Evolutionary conservation across 2,113 vertebrate genomes (phyloP).

Genomic region (Eulemur macaco): DNA sequence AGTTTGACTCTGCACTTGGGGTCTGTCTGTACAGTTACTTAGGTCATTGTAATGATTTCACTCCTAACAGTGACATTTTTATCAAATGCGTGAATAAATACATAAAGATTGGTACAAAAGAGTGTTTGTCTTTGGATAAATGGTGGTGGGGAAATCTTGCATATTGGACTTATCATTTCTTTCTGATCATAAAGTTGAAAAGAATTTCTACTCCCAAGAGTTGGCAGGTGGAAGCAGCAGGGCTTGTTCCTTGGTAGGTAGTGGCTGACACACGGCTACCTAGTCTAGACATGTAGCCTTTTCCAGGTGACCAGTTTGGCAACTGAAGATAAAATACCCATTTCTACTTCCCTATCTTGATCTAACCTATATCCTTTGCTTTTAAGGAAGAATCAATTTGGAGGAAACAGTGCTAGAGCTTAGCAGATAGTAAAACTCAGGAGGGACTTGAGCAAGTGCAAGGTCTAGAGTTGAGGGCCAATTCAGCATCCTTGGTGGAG

Average conservation of each 20-base stretch:
- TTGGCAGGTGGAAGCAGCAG: background rate
- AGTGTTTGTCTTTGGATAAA: slow-evolving; percentile 1
- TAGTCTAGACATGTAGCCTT: background rate
- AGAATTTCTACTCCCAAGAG: background rate
- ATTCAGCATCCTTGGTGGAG: background rate
- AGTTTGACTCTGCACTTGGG: slow-evolving; percentile 12
- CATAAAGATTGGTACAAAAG: slow-evolving; percentile 67
- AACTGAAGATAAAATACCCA: background rate
- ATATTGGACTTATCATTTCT: background rate
- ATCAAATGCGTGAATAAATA: slow-evolving; percentile 74
- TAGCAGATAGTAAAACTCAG: background rate
- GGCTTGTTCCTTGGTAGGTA: background rate
- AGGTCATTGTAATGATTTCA: slow-evolving; percentile 66
- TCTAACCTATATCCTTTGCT: background rate
- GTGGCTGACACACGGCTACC: background rate
- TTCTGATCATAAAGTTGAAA: background rate
- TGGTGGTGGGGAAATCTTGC: background rate
- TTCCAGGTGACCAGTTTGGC: background rate
- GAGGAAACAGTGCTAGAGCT: background rate
- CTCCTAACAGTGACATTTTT: slow-evolving; percentile 71
- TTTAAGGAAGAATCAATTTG: background rate
- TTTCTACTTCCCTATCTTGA: background rate
- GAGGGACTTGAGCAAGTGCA: background rate
- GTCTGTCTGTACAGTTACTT: slow-evolving; percentile 44
- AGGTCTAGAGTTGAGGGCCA: background rate